Evolutionary conservation across 2,113 vertebrate genomes (phyloP).

Genomic region (Myocastor coypus): DNA sequence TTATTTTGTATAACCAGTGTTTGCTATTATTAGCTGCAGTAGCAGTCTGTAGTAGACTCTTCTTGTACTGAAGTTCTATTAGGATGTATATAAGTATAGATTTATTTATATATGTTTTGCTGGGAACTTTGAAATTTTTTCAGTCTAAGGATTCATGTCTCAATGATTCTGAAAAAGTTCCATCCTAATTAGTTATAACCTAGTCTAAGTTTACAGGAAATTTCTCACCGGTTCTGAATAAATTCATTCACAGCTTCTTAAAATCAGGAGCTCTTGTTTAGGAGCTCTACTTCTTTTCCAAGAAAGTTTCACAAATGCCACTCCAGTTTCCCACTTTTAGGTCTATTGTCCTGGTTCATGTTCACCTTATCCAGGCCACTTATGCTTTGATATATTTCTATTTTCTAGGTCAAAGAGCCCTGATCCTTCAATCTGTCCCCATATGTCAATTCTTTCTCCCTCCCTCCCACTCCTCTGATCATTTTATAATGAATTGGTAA

Average conservation of each 20-base stretch:
- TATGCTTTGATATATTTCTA: slow-evolving; percentile 61
- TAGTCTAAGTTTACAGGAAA: background rate
- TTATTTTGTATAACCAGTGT: background rate
- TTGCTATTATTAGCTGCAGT: background rate
- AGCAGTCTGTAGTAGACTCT: background rate
- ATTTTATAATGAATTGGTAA: slow-evolving; percentile 77
- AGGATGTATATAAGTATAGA: background rate
- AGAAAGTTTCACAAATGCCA: background rate
- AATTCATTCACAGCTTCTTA: background rate
- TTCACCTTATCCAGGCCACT: background rate
- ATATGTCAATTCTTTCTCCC: slow-evolving; percentile 62
- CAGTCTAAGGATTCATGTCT: background rate
- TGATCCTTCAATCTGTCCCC: slow-evolving; percentile 71
- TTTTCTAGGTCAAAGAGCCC: slow-evolving; percentile 10
- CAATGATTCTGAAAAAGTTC: background rate
- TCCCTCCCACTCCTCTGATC: slow-evolving; percentile 66
- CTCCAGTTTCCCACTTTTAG: slow-evolving; percentile 25
- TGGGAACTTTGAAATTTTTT: background rate
- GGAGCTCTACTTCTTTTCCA: background rate
- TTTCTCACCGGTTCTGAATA: background rate
- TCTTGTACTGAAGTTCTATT: background rate
- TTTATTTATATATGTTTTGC: background rate
- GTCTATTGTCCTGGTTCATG: background rate
- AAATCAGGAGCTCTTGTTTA: background rate
- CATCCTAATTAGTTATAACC: background rate